Evolutionary conservation across 1,140 invertebrate species (phyloP), one percentile per base, ranked within the genome.

Genomic region (Hyles euphorbiae): DNA sequence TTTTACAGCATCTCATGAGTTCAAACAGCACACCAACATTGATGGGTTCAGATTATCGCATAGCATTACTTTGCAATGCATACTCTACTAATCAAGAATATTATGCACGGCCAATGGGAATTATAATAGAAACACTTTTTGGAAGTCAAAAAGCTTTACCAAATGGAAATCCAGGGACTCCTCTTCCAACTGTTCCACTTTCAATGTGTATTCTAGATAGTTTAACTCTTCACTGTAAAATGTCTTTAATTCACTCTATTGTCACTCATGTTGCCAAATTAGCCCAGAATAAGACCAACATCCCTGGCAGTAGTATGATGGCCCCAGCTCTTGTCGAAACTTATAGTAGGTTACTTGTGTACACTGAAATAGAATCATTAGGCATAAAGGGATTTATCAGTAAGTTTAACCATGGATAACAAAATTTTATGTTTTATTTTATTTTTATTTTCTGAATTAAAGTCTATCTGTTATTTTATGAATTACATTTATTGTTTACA

Each of bases 381-480:
- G 97, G 98, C 34, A 98, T 99, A 49, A 99, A 99, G 91, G 96
- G 96, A 48, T 98, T 99, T 81, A 96, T 98, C 62, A 96, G 96
- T 96, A 89, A 93, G 93, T 93, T 55, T 44, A 49, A n/a, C 3
- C 5, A 48, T 5, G 2, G 5, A 48, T 11, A 10, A 3, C 12
- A 48, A n/a, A 7, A 8, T 5, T 5, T n/a, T 11, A n/a, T n/a
- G n/a, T 48, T 48, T 48, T 47, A 1, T 48, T 47, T 11, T 47
- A 1, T n/a, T 8, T 11, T 22, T 8, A 22, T 1, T n/a, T 22
- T 22, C 22, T 22, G 22, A 22, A 22, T 22, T 22, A 22, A 22
- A 22, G 22, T 22, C 22, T 22, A 22, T 11, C 46, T 48, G 5
- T 48, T n/a, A 5, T 11, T 5, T 48, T 48, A 48, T n/a, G 7